Percentiles rank a stretch among this genome's conserved stretches.
Conservation (phyloP, 2,797 vertebrate species). For the Neomorphus geoffroyi region DNA sequence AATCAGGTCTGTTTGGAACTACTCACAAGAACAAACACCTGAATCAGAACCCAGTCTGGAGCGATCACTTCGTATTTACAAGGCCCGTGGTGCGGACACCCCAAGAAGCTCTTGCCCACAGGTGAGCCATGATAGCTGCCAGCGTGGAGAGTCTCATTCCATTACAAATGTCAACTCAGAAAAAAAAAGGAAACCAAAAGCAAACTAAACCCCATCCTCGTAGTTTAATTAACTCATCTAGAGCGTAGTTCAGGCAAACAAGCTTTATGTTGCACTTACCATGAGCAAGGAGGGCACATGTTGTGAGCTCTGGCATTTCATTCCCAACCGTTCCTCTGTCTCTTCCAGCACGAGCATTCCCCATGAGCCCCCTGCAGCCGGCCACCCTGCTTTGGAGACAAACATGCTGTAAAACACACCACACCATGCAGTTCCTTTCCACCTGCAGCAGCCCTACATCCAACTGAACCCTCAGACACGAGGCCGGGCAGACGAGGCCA, state of each 20-base stretch:
- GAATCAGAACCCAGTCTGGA: neutral
- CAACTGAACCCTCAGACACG: rapidly evolving
- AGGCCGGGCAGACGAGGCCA: neutral
- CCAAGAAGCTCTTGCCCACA: neutral
- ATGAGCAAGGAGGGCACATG: neutral
- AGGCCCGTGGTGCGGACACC: neutral
- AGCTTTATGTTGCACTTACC: neutral
- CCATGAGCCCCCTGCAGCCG: neutral
- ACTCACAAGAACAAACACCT: neutral
- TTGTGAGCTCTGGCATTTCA: neutral
- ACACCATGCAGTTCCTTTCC: neutral
- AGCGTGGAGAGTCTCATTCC: neutral
- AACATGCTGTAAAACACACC: rapidly evolving
- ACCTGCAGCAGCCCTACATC: too few species aligned
- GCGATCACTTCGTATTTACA: neutral
- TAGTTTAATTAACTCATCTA: neutral
- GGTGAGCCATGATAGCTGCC: neutral
- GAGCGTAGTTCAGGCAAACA: neutral
- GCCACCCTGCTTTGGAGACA: neutral
- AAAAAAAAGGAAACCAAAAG: neutral
- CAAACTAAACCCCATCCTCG: neutral
- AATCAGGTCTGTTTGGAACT: neutral
- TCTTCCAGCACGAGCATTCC: neutral
- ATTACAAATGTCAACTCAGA: neutral
- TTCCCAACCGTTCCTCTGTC: neutral